phyloP scores from a whole-genome alignment of 2,797 vertebrate species.

The Nannoperca australis region DNA sequence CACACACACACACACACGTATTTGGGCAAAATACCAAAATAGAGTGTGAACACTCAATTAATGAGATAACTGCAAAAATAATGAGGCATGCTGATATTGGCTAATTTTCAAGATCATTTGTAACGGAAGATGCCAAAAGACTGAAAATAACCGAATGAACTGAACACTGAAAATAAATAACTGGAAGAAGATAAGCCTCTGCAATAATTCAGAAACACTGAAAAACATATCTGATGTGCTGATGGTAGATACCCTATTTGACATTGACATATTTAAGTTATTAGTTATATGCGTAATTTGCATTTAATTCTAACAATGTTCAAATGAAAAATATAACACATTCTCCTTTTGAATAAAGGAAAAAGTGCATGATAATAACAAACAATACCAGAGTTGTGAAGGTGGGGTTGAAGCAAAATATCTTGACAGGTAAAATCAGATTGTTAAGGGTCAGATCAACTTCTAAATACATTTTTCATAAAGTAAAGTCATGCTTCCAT shows the following conservation, averaged over 20 bases:
- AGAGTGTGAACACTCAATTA: conserved; percentile 45
- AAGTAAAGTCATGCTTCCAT: conserved; percentile 3
- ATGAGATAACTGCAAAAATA: conserved; percentile 57
- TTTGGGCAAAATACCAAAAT: conserved; percentile 32
- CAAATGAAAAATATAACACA: background rate
- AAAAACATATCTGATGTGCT: background rate
- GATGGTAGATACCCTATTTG: conserved; percentile 7
- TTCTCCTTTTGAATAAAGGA: background rate
- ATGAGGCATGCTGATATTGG: conserved; percentile 39
- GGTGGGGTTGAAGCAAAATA: conserved; percentile 28
- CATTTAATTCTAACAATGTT: background rate
- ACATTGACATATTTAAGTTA: conserved; percentile 5
- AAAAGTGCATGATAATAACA: background rate
- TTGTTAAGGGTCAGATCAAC: conserved; percentile 18
- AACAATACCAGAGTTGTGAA: conserved; percentile 1
- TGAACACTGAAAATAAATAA: conserved; percentile 25
- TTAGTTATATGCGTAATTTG: conserved; percentile 3
- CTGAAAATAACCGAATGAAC: conserved; percentile 16
- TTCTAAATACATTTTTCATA: conserved; percentile 15
- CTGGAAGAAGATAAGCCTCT: background rate
- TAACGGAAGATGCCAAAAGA: conserved; percentile 14
- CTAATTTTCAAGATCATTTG: conserved; percentile 49
- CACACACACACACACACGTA: conserved; percentile 24
- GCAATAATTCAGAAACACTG: conserved; percentile 4
- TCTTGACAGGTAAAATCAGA: background rate